Conservation (phyloP, 2,888 invertebrate genomes). For the Ochropleura leucogaster region DNA sequence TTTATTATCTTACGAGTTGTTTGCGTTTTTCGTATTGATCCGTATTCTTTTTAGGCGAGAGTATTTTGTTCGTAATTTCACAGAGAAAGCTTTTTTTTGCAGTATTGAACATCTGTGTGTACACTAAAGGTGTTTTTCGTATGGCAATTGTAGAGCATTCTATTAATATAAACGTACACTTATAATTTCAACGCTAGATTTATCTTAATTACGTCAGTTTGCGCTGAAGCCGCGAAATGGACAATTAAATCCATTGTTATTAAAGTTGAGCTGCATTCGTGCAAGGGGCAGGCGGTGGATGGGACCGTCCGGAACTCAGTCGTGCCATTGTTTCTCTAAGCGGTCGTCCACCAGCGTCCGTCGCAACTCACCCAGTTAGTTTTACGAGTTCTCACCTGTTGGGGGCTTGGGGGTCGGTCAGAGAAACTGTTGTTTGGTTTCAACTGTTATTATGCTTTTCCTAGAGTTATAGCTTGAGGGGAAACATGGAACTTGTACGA, state of each 20-base stretch:
- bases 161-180: conserved; percentile 26
- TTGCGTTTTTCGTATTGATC: too few species aligned
- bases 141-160: conserved; percentile 4
- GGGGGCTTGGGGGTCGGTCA: conserved; percentile 55
- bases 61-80: background rate
- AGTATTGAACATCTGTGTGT: conserved; percentile 5
- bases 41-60: too few species aligned
- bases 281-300: conserved; percentile 58
- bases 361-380: conserved; percentile 64
- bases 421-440: conserved; percentile 54
- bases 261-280: conserved; percentile 58
- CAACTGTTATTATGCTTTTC: conserved; percentile 42
- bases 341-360: conserved; percentile 69
- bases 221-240: conserved; percentile 50
- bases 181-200: conserved; percentile 37
- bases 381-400: conserved; percentile 73
- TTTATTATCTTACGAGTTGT: too few species aligned
- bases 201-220: conserved; percentile 53
- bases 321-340: conserved; percentile 76
- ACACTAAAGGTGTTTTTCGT: background rate
- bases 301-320: conserved; percentile 63
- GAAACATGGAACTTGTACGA: conserved; percentile 29
- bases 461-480: conserved; percentile 27
- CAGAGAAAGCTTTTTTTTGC: conserved; percentile 21
- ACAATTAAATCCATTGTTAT: conserved; percentile 63